A percentile compares a stretch with the other conserved stretches of the same genome.
phyloP scores from a whole-genome alignment of 2,888 invertebrate genomes.

The Ceraclea dissimilis region DNA sequence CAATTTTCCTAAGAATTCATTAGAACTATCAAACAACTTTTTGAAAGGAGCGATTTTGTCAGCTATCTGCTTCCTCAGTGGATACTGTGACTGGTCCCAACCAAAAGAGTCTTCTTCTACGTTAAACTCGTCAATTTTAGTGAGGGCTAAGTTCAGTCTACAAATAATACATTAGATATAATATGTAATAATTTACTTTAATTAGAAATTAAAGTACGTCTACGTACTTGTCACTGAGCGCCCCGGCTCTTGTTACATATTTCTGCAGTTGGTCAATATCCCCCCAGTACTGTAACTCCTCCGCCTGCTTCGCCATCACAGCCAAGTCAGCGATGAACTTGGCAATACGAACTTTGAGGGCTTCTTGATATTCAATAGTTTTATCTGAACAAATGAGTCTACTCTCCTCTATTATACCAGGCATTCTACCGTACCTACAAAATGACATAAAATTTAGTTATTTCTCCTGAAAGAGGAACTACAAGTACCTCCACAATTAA shows the following conservation, averaged over 20 bases:
- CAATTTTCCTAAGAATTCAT: constrained; percentile 76
- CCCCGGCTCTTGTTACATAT: constrained; percentile 75
- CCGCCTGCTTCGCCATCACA: constrained; percentile 68
- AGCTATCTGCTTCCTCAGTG: constrained; percentile 67
- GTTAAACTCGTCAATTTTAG: constrained; percentile 80
- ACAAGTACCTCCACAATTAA: too few relatives aligned
- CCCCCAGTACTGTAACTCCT: constrained; percentile 82
- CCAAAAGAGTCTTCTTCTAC: constrained; percentile 84
- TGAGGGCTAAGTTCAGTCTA: constrained; percentile 64
- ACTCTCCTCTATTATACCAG: constrained; percentile 76
- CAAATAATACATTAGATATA: constrained; percentile 28
- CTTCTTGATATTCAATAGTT: constrained; percentile 77
- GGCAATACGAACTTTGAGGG: constrained; percentile 67
- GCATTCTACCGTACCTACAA: constrained; percentile 66
- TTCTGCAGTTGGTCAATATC: constrained; percentile 74
- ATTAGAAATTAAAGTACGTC: not conserved
- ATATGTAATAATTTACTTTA: not conserved
- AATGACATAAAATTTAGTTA: too few relatives aligned
- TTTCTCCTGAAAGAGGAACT: too few relatives aligned
- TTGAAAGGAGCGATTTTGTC: constrained; percentile 81
- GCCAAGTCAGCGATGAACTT: constrained; percentile 79
- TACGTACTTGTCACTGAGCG: constrained; percentile 60
- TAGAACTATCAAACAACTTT: constrained; percentile 80
- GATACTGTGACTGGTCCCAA: constrained; percentile 84
- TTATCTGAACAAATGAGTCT: constrained; percentile 72